Percentiles rank a stretch among this genome's conserved stretches.
Conservation (phyloP, 92 coral and sea anemone genomes). For the Porites evermanni region DNA sequence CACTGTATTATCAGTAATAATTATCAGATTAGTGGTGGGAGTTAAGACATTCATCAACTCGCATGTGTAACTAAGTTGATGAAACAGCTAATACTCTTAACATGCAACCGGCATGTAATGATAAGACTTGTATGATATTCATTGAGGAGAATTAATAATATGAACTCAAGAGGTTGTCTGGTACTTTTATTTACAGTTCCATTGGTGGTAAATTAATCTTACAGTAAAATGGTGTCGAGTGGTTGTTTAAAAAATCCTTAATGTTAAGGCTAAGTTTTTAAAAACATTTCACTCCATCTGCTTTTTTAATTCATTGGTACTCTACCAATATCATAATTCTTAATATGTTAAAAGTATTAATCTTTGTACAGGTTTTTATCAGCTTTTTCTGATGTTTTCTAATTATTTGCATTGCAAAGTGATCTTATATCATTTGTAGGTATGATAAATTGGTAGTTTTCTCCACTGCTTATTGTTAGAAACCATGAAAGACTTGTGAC, state of each 20-base stretch:
- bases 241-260: not conserved
- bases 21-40: not conserved
- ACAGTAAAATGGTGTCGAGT: not conserved
- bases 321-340: not conserved
- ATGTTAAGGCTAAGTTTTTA: not conserved
- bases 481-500: not conserved
- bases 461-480: slow-evolving; percentile 28
- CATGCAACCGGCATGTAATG: too few species aligned
- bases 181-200: slow-evolving; percentile 15
- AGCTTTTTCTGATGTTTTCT: slow-evolving; percentile 39
- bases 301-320: not conserved
- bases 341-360: slow-evolving; percentile 3
- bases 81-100: not conserved
- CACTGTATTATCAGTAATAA: not conserved
- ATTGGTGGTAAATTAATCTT: not conserved
- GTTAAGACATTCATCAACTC: not conserved
- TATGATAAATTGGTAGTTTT: not conserved
- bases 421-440: slow-evolving; percentile 47
- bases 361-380: slow-evolving; percentile 21
- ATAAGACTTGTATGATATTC: not conserved
- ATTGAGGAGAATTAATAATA: not conserved
- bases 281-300: not conserved
- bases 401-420: slow-evolving; percentile 37
- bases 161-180: not conserved
- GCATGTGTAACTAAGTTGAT: not conserved